phyloP scores from a whole-genome alignment of 2,797 vertebrate genomes.

The Phrynocephalus vlangalii region DNA sequence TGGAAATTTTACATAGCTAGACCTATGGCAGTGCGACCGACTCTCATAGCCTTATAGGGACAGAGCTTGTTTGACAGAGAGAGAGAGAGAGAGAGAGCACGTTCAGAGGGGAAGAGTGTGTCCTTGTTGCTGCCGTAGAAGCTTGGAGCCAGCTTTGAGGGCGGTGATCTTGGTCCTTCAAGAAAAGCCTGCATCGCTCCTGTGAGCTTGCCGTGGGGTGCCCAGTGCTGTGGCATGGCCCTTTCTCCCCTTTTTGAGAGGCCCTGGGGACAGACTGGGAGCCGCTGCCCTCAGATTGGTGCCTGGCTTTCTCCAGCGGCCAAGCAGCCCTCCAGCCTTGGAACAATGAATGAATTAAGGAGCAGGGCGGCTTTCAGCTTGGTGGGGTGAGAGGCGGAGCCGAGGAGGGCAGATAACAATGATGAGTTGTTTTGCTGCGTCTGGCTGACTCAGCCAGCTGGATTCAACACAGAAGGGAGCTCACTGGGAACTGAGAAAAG shows the following conservation, averaged over 20 bases:
- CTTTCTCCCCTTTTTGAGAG: slow-evolving; percentile 1
- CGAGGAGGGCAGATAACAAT: slow-evolving; percentile 26
- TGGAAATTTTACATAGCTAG: background rate
- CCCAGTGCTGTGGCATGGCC: background rate
- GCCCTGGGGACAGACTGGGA: background rate
- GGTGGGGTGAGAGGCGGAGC: slow-evolving; percentile 26
- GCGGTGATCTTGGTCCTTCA: background rate
- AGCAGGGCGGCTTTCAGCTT: slow-evolving; percentile 14
- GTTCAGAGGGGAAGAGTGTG: background rate
- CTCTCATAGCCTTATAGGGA: background rate
- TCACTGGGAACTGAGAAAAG: slow-evolving; percentile 45
- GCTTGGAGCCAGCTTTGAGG: background rate
- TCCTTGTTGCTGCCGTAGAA: background rate
- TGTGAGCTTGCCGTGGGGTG: background rate
- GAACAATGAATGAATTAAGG: slow-evolving; percentile 11
- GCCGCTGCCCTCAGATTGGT: background rate
- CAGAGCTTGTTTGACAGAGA: background rate
- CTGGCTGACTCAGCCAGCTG: slow-evolving; percentile 40
- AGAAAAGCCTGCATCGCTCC: background rate
- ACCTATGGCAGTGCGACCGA: background rate
- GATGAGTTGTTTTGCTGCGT: slow-evolving; percentile 30
- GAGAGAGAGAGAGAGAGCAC: too few relatives aligned
- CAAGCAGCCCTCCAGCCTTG: background rate
- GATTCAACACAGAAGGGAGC: slow-evolving; percentile 17
- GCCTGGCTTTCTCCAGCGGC: slow-evolving; percentile 26